Evolutionary conservation across 1,140 invertebrate genomes (phyloP).

Genomic region (Zaprionus davidi): DNA sequence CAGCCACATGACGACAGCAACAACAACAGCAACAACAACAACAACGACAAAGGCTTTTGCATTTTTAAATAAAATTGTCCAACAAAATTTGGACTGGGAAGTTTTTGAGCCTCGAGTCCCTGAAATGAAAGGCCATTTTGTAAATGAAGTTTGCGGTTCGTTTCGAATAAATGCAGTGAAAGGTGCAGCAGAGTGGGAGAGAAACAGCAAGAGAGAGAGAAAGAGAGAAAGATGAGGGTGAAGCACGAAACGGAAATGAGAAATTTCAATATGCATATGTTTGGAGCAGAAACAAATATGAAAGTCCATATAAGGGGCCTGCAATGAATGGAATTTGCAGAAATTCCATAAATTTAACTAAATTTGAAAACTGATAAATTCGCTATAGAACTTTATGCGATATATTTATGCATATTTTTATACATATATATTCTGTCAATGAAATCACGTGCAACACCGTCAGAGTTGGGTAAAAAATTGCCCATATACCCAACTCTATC

Average conservation of each 20-base stretch:
- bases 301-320: neutral
- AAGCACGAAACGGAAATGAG: conserved; percentile 30
- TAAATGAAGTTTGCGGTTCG: conserved; percentile 52
- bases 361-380: neutral
- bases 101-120: neutral
- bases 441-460: no score
- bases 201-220: no score
- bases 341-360: neutral
- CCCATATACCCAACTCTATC: neutral
- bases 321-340: neutral
- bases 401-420: neutral
- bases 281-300: neutral
- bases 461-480: neutral
- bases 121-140: conserved; percentile 46
- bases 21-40: conserved; percentile 5
- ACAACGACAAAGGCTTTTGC: conserved; percentile 45
- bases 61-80: conserved; percentile 54
- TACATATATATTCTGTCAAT: neutral
- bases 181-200: neutral
- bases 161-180: conserved; percentile 13
- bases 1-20: neutral
- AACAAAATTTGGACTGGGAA: conserved; percentile 14
- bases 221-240: neutral
- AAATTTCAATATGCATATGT: conserved; percentile 35
- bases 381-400: neutral